A percentile compares a stretch with the other conserved stretches of the same genome.
Conservation (phyloP, 2,113 vertebrate species). For the Megalops atlanticus region DNA sequence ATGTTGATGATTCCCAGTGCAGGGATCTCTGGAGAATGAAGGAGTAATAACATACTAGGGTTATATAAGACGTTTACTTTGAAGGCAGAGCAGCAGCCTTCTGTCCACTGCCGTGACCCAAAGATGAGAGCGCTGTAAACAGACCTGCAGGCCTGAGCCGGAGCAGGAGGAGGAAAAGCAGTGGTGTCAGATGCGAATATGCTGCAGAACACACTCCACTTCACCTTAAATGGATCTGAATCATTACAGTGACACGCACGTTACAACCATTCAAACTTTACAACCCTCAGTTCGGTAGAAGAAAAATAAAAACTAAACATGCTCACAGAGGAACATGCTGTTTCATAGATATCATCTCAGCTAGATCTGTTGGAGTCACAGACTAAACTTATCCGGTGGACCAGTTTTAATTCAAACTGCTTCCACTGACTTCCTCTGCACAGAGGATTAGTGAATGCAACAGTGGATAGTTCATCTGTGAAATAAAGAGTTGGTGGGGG, state of each 20-base stretch:
- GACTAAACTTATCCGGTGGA: background rate
- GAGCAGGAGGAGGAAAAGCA: slow-evolving; percentile 18
- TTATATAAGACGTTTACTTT: background rate
- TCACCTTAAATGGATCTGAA: background rate
- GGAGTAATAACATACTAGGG: slow-evolving; percentile 6
- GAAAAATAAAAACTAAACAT: too few relatives aligned
- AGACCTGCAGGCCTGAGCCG: background rate
- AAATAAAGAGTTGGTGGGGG: background rate
- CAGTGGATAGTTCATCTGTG: background rate
- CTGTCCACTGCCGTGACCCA: background rate
- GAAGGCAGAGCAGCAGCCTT: background rate
- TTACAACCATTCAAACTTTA: background rate
- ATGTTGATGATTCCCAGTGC: slow-evolving; percentile 10
- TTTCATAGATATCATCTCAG: background rate
- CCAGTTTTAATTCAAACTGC: background rate
- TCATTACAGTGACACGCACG: background rate
- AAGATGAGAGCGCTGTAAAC: slow-evolving; percentile 22
- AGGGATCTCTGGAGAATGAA: slow-evolving; percentile 11
- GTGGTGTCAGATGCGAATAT: background rate
- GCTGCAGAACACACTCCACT: background rate
- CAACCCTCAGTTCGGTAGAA: background rate
- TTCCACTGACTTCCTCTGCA: background rate
- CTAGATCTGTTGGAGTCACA: background rate
- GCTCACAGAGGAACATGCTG: background rate
- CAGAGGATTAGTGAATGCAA: slow-evolving; percentile 18